Evolutionary conservation across 2,797 vertebrate species (phyloP).

Genomic region (Myripristis murdjan): DNA sequence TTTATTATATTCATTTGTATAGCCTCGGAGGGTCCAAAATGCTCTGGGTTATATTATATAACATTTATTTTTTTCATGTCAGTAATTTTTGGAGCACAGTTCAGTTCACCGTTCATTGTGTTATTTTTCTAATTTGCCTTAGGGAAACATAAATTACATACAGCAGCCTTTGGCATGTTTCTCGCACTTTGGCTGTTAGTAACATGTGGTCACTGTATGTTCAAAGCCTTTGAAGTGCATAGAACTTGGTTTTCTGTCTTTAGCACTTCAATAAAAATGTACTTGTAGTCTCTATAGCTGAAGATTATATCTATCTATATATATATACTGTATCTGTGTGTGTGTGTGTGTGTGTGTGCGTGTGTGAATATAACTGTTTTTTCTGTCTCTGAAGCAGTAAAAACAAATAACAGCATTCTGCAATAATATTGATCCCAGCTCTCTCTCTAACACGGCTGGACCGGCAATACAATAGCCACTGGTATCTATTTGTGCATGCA

Average conservation of each 20-base stretch:
- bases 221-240: conserved; percentile 7
- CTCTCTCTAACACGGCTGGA: not conserved
- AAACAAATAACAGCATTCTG: conserved; percentile 38
- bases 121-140: conserved; percentile 31
- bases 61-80: conserved; percentile 16
- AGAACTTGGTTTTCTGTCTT: not conserved
- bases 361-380: no score
- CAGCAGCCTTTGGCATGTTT: conserved; percentile 14
- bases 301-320: conserved; percentile 30
- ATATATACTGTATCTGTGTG: no score
- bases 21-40: no score
- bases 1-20: conserved; percentile 30
- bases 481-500: conserved; percentile 7
- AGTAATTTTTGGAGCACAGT: not conserved
- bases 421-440: conserved; percentile 40
- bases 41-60: not conserved
- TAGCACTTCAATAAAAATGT: not conserved
- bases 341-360: no score
- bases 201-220: conserved; percentile 1
- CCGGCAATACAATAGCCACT: not conserved
- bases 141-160: conserved; percentile 3
- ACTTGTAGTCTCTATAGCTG: not conserved
- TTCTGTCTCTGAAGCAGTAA: conserved; percentile 17
- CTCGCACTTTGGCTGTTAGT: conserved; percentile 18
- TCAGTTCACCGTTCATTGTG: no score